Evolutionary conservation across 2,888 invertebrate genomes (phyloP).

Genomic region (Macropis europaea): DNA sequence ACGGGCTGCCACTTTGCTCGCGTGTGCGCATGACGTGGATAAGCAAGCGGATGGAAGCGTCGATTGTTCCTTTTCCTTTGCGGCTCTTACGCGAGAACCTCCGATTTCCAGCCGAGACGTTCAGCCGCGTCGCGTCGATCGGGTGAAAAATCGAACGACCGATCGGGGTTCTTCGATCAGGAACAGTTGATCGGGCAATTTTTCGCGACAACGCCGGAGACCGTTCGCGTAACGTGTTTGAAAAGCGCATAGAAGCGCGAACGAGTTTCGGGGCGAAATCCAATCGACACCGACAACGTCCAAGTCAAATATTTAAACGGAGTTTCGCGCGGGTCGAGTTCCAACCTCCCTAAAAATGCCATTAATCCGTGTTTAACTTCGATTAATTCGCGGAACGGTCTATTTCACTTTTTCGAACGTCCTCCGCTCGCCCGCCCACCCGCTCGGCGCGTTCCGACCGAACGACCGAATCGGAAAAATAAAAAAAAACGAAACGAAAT

Average conservation of each 20-base stretch:
- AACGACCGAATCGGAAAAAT: neutral
- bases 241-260: conserved; percentile 43
- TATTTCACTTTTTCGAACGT: conserved; percentile 15
- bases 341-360: conserved; percentile 46
- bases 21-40: conserved; percentile 43
- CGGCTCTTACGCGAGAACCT: conserved; percentile 9
- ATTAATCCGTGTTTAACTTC: conserved; percentile 64
- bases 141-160: no score
- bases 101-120: conserved; percentile 22
- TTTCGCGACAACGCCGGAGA: conserved; percentile 3
- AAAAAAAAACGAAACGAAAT: neutral
- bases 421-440: neutral
- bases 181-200: no score
- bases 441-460: neutral
- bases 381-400: conserved; percentile 44
- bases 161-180: no score
- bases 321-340: conserved; percentile 25
- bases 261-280: conserved; percentile 43
- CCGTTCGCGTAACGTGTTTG: conserved; percentile 32
- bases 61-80: conserved; percentile 55
- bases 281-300: conserved; percentile 54
- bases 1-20: conserved; percentile 21
- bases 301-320: conserved; percentile 62
- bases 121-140: no score
- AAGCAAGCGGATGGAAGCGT: conserved; percentile 49